Evolutionary conservation across 2,888 invertebrate species (phyloP).

Genomic region (Drosophila antonietae): DNA sequence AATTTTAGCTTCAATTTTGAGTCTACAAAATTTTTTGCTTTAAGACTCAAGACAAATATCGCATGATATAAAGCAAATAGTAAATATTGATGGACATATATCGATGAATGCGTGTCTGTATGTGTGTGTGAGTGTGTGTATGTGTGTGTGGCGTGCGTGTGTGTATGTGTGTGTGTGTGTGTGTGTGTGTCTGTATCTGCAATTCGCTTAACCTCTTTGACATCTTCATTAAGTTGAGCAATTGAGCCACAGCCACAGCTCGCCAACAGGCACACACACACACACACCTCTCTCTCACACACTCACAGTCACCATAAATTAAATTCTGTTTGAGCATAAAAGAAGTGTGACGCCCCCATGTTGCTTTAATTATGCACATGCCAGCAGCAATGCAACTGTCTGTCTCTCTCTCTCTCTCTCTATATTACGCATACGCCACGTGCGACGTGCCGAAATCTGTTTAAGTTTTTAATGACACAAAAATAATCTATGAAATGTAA

Average conservation of each 20-base stretch:
- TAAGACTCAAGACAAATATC: background rate
- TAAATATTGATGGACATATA: background rate
- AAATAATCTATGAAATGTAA: slow-evolving; percentile 16
- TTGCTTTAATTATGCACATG: slow-evolving; percentile 49
- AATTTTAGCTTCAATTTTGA: background rate
- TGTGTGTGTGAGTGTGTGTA: background rate
- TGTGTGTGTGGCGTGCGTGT: too few species aligned
- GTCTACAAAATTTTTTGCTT: background rate
- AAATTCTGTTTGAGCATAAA: slow-evolving; percentile 27
- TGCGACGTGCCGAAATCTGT: slow-evolving; percentile 17
- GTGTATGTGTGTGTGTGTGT: background rate
- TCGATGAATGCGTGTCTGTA: too few species aligned
- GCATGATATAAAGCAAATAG: background rate
- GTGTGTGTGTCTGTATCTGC: background rate
- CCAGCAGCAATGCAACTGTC: slow-evolving; percentile 18
- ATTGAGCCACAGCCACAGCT: slow-evolving; percentile 4
- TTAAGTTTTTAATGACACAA: slow-evolving; percentile 40
- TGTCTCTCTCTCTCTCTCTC: background rate
- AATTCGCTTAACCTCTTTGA: background rate
- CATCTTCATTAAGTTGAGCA: slow-evolving; percentile 40
- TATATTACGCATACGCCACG: slow-evolving; percentile 42
- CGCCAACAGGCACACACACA: slow-evolving; percentile 7
- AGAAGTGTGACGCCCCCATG: slow-evolving; percentile 17
- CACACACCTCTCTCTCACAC: background rate
- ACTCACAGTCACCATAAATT: slow-evolving; percentile 27